Base-by-base conservation (phyloP, 2,888 invertebrate species). In the Cephus spinipes region DNA sequence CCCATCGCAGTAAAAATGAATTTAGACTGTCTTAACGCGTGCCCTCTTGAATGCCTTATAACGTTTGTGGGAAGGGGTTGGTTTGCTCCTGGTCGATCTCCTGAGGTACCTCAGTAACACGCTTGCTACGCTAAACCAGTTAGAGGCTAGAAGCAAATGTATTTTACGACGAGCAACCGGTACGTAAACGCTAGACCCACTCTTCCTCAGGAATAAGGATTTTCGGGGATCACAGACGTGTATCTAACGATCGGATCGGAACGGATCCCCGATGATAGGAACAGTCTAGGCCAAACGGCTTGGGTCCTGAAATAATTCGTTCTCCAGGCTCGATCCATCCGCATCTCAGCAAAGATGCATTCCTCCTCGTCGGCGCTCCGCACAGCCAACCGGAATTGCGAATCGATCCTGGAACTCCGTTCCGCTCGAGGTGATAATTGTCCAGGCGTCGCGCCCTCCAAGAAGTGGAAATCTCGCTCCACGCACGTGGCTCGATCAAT, bases 401-500 rank as follows among this genome's bases (percentile, higher is more conserved):
- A 40, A 40, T 40, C 40, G 40, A 40, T 40, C 6, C 15, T 40
- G 40, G 4, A 40, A 40, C 15, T 40, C 40, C 40, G 40, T 40
- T 40, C 40, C 40, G 40, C 40, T 40, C 40, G 40, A 40, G 40
- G 40, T 40, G 40, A 40, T 40, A 15, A 40, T 40, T 40, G 40
- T 40, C 40, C 40, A 40, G 40, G 40, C 40, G 32, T 69, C 69
- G 69, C 69, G 69, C 32, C 69, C 79, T 78, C 77, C 82, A 84
- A 83, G 84, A 86, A 87, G 85, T 87, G 78, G 85, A 87, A 87
- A 87, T 85, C 88, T 86, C 85, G 87, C 86, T 88, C 87, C 83
- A 78, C 84, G 86, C 88, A 85, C 86, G 85, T 85, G 69, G 85
- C 85, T 85, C 84, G 83, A 87, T 87, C 89, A 84, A 89, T 89